Conservation (phyloP, 2,888 invertebrate species). For the Suillia variegata region DNA sequence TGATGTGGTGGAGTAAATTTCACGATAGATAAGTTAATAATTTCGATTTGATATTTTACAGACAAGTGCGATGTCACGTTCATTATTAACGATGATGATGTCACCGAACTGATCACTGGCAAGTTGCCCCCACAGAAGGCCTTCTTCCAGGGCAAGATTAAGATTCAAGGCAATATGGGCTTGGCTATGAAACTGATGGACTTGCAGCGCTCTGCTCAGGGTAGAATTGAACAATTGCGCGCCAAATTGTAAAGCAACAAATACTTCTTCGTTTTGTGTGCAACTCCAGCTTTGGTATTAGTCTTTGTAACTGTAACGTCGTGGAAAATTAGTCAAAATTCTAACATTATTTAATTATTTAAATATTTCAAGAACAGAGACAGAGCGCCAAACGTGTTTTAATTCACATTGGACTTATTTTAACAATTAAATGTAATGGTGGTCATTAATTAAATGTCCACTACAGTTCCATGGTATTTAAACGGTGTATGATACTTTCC, state of each 20-base stretch:
- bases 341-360: too few species aligned
- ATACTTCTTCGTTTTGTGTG: too few species aligned
- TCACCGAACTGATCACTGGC: conserved; percentile 85
- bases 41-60: conserved; percentile 37
- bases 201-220: conserved; percentile 75
- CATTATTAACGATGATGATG: conserved; percentile 85
- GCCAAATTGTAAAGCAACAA: conserved; percentile 80
- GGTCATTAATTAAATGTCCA: too few species aligned
- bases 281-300: too few species aligned
- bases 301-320: conserved; percentile 20
- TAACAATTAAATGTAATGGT: too few species aligned
- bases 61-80: conserved; percentile 91
- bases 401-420: too few species aligned
- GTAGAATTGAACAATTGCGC: conserved; percentile 74
- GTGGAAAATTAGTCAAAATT: conserved; percentile 10
- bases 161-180: conserved; percentile 96
- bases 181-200: conserved; percentile 92
- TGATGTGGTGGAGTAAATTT: too few species aligned
- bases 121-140: conserved; percentile 95
- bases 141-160: conserved; percentile 94
- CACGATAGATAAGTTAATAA: neutral
- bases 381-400: too few species aligned
- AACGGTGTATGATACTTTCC: too few species aligned
- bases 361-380: too few species aligned
- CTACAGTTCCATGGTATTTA: too few species aligned